Base-by-base conservation (phyloP, 1,140 invertebrate genomes). In the Steinernema feltiae region DNA sequence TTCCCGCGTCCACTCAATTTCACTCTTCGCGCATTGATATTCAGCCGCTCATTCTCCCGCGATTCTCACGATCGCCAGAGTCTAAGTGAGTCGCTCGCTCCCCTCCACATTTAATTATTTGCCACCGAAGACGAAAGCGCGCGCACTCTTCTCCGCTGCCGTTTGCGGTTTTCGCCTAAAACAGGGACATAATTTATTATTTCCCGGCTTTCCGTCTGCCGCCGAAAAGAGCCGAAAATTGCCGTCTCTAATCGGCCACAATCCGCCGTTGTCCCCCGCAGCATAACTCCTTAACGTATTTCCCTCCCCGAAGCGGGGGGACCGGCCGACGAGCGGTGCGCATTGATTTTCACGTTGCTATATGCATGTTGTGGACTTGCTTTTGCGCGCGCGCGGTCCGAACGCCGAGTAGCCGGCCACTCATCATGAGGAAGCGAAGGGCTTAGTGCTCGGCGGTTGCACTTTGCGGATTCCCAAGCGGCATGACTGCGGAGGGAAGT, bases 161-260 rank as follows among this genome's bases (percentile, higher is more conserved):
- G 18, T 41, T 41, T 41, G 18, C 35, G 7, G 7, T 41, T 41
- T 41, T 41, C 18, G 35, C 18, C 35, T 41, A 63, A 27, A 63
- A 27, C 53, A 27, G 53, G 7, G 7, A 63, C 53, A 63, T 63
- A n/a, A 63, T 63, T 63, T 63, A 63, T 63, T 63, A 27, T 63
- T 63, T 63, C 24, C 24, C 35, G 35, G 35, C 7, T 7, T 63
- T 63, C 53, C 24, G 15, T 27, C 53, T 15, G 12, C 12, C 3
- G 24, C 53, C 3, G 15, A 27, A n/a, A n/a, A 12, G 41, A 12
- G n/a, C 41, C 7, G 53, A 21, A 63, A 63, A 63, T 63, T 21
- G 53, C 53, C 53, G 53, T 17, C 53, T 27, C 53, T 63, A 63
- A 63, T 63, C 53, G 53, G 53, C n/a, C n/a, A n/a, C n/a, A n/a